Evolutionary conservation across 2,888 invertebrate species (phyloP), one percentile per base, ranked within the genome.

Genomic region (Sinohyriopsis cumingii): DNA sequence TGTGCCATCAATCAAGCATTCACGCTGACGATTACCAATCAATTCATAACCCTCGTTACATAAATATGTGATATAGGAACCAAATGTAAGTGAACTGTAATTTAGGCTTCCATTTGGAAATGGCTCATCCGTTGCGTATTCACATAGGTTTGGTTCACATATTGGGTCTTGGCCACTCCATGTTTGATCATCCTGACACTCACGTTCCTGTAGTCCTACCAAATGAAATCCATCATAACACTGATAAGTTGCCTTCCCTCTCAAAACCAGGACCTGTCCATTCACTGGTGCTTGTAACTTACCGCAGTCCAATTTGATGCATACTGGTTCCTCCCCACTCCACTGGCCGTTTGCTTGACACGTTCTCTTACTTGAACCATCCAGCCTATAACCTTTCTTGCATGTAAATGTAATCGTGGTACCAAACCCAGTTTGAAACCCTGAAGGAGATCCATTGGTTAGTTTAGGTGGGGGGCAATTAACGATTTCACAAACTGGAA

Each of bases 161-260:
- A 73, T 73, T 19, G 90, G 89, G 3, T 71, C 73, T 1, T 64
- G 63, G 0, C 75, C 81, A 60, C 78, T 82, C 87, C 87, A 89
- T 4, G 74, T 77, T n/a, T 86, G 88, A 64, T 89, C 82, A 5
- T 84, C 85, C 63, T 85, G 86, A 76, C 91, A 91, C 19, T 94
- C 93, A 66, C 97, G 92, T 86, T 95, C 95, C 85, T 94, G 94
- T 0, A 95, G 91, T 0, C 98, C 98, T 0, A 96, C 95, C 71
- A 97, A 94, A 88, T 95, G 95, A 91, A 94, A 97, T 0, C 96
- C 96, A 68, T 95, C 93, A 20, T 95, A 95, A 89, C 98, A 98
- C 15, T 94, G 93, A 90, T 97, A 98, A 6, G 76, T 76, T 18
- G 79, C 80, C 9, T 59, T 65, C 22, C 64, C 61, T 4, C 76